These are phyloP conservation scores for Leucozona laternaria DNA, from an alignment of 2,888 invertebrate genomes.

Conservation along the genomic window DNA sequence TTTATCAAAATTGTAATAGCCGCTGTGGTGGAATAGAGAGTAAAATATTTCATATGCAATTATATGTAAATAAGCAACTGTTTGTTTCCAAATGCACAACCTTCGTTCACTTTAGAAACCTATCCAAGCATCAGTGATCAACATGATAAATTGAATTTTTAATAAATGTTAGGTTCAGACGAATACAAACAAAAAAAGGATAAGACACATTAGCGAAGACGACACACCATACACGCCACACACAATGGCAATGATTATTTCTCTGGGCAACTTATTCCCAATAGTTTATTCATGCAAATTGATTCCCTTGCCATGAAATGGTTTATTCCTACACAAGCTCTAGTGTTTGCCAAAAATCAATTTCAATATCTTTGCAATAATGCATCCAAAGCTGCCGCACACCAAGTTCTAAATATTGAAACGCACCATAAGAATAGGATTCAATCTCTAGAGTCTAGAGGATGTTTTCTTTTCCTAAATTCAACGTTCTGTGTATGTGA, in stretches of 20 bases:
- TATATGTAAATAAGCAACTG: too few relatives aligned
- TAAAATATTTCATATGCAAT: too few relatives aligned
- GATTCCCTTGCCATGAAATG: constrained; percentile 6
- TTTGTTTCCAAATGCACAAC: too few relatives aligned
- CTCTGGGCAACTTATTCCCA: neutral
- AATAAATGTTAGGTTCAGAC: neutral
- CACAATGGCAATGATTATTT: constrained; percentile 11
- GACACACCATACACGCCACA: neutral
- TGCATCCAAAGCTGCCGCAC: neutral
- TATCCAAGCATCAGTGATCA: too few relatives aligned
- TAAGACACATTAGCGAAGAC: neutral
- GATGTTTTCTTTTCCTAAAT: constrained; percentile 16
- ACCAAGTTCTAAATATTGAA: constrained; percentile 2
- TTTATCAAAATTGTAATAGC: too few relatives aligned
- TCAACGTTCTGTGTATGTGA: neutral
- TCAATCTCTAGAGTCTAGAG: constrained; percentile 19
- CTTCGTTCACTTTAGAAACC: too few relatives aligned
- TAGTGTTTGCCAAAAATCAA: constrained; percentile 24
- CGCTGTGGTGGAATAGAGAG: too few relatives aligned
- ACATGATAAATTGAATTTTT: neutral
- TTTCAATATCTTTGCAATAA: constrained; percentile 11
- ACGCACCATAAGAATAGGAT: constrained; percentile 5
- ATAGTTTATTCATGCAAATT: constrained; percentile 7
- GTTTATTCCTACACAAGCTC: neutral
- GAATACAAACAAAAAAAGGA: neutral